Conservation (phyloP, 1,140 invertebrate species). For the Aphis gossypii region DNA sequence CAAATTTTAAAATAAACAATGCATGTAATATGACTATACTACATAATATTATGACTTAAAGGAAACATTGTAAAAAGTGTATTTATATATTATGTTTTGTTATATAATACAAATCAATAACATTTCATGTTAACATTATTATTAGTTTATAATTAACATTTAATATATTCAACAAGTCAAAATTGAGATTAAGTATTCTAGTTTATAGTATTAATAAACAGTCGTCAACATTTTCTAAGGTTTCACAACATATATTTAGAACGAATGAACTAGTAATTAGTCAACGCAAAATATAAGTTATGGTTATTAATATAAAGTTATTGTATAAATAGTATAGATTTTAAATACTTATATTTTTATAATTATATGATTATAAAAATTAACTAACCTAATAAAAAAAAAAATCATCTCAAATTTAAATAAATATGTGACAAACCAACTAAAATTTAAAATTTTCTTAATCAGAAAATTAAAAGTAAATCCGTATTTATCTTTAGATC, state of each 20-base stretch:
- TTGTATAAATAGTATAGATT: not conserved
- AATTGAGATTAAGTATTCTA: not conserved
- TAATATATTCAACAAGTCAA: not conserved
- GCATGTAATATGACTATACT: not conserved
- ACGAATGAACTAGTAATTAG: not conserved
- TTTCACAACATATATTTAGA: not conserved
- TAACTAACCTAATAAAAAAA: not conserved
- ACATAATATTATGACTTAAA: too few relatives aligned
- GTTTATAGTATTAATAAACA: too few relatives aligned
- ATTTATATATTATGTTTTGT: not conserved
- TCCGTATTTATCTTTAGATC: too few relatives aligned
- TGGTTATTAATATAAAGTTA: too few relatives aligned
- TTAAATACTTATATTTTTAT: not conserved
- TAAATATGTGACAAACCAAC: not conserved
- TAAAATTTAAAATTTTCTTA: too few relatives aligned
- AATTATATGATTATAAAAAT: not conserved
- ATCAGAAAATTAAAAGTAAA: too few relatives aligned
- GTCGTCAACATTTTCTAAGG: too few relatives aligned
- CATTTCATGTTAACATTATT: not conserved
- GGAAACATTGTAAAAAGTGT: too few relatives aligned
- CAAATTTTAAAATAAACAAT: not conserved
- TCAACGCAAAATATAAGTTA: not conserved
- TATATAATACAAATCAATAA: not conserved
- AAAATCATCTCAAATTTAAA: not conserved
- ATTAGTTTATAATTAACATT: not conserved